phyloP scores from a whole-genome alignment of 2,113 vertebrate genomes.

The Chloropsis hardwickii region DNA sequence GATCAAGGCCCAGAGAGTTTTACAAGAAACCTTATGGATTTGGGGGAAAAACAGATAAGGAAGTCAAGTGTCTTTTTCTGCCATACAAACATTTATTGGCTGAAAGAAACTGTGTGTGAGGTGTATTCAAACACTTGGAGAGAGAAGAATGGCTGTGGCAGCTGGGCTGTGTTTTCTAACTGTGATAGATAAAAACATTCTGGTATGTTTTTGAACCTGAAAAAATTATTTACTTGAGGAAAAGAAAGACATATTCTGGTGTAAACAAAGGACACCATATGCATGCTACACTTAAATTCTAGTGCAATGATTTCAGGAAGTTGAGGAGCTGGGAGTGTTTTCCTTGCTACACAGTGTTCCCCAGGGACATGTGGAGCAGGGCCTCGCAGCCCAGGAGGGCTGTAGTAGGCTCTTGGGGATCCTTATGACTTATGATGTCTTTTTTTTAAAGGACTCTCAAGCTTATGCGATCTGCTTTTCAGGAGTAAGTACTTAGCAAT shows the following conservation, averaged over 20 bases:
- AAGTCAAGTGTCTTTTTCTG: not conserved
- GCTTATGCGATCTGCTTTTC: not conserved
- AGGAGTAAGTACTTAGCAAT: not conserved
- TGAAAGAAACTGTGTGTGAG: not conserved
- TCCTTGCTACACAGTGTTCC: accelerated
- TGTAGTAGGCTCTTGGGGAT: not conserved
- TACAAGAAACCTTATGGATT: not conserved
- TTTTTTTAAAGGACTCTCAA: not conserved
- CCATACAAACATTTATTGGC: not conserved
- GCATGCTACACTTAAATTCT: accelerated
- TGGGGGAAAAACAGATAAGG: not conserved
- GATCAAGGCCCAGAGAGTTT: not conserved
- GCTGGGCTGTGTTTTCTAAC: not conserved
- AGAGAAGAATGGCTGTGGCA: not conserved
- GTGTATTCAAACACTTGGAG: not conserved
- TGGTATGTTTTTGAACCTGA: not conserved
- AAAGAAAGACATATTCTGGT: not conserved
- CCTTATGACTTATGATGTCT: not conserved
- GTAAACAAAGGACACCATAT: not conserved
- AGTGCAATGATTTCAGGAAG: not conserved
- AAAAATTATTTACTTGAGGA: not conserved
- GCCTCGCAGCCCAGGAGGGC: accelerated
- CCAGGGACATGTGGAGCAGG: accelerated
- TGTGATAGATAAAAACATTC: not conserved
- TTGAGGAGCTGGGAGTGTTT: not conserved